Conservation (phyloP, 2,797 vertebrate species). For the Paedocypris micromegethes region DNA sequence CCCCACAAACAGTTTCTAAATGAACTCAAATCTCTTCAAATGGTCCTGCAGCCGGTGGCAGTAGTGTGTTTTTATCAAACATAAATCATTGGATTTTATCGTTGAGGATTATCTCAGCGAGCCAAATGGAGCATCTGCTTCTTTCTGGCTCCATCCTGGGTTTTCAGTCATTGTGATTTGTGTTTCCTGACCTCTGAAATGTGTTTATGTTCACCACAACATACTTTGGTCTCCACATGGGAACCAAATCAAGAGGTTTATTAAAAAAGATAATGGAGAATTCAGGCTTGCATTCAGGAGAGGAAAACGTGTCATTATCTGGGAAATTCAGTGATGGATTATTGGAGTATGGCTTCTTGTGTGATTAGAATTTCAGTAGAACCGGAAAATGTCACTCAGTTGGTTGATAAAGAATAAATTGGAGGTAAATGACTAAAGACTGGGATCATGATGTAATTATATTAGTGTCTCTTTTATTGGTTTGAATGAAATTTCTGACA, state of each 20-base stretch:
- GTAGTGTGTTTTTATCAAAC: conserved; percentile 25
- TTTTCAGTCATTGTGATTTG: conserved; percentile 8
- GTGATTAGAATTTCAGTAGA: background rate
- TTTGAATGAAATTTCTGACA: too few relatives aligned
- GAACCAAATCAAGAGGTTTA: conserved; percentile 13
- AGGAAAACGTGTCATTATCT: conserved; percentile 25
- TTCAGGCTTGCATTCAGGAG: conserved; percentile 13
- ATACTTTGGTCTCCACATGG: background rate
- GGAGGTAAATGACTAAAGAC: too few relatives aligned
- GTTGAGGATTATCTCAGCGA: conserved; percentile 26
- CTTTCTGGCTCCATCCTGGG: conserved; percentile 9
- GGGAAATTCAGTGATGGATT: conserved; percentile 4
- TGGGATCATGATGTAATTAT: too few relatives aligned
- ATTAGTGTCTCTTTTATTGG: too few relatives aligned
- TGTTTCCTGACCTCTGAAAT: too few relatives aligned
- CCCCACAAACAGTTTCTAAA: conserved; percentile 15
- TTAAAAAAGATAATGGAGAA: conserved; percentile 26
- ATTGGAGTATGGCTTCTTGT: conserved; percentile 25
- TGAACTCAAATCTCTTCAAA: conserved; percentile 21
- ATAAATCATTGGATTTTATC: conserved; percentile 31
- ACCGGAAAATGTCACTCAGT: too few relatives aligned
- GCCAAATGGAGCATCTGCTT: conserved; percentile 27
- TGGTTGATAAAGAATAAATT: too few relatives aligned
- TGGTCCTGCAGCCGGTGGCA: conserved; percentile 4
- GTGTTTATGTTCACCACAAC: conserved; percentile 9